phyloP scores from a whole-genome alignment of 2,797 vertebrate genomes.

The Pristis pectinata region DNA sequence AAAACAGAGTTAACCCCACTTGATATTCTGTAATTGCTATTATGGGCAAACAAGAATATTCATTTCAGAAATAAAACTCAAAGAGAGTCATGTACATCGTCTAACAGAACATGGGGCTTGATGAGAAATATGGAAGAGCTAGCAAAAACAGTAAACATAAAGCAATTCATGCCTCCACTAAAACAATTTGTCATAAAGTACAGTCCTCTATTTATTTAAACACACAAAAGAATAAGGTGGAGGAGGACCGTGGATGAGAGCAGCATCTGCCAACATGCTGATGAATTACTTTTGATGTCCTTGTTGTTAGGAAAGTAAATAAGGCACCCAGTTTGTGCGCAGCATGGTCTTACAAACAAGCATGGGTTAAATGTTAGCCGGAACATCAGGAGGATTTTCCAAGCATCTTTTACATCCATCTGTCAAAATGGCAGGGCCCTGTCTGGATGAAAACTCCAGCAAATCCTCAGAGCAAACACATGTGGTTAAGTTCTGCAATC shows the following conservation, averaged over 20 bases:
- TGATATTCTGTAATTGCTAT: neutral
- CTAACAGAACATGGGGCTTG: neutral
- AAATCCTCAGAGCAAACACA: neutral
- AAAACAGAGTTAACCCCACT: neutral
- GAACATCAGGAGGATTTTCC: neutral
- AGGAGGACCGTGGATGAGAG: neutral
- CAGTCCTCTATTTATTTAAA: neutral
- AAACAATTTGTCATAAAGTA: constrained; percentile 8
- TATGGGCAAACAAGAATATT: neutral
- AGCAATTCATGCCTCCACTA: neutral
- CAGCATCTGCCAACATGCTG: neutral
- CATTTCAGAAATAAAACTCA: neutral
- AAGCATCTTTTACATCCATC: too few species aligned
- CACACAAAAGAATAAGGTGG: neutral
- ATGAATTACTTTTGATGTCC: neutral
- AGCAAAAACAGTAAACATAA: neutral
- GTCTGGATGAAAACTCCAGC: neutral
- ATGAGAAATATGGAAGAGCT: neutral
- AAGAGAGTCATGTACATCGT: neutral
- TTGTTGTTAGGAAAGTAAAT: too few species aligned
- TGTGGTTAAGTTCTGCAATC: too few species aligned
- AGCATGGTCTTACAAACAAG: neutral
- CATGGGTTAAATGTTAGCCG: neutral
- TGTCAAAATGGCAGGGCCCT: neutral
- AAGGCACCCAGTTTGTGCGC: neutral